A percentile compares a stretch with the other conserved stretches of the same genome.
Conservation (phyloP, 2,113 vertebrate species). For the Brachyistius frenatus region DNA sequence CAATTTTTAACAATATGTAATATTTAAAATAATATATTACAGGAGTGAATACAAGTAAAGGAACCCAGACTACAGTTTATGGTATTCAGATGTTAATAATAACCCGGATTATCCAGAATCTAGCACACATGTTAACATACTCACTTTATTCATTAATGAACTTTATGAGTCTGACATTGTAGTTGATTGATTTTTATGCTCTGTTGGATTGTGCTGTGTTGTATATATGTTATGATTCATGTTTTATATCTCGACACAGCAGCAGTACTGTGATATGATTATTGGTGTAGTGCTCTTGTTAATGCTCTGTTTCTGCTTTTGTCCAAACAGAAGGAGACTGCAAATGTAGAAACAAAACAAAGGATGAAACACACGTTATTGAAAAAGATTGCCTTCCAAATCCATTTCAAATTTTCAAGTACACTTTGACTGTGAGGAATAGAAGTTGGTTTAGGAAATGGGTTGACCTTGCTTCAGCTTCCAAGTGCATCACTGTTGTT, state of each 20-base stretch:
- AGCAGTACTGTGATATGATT: background rate
- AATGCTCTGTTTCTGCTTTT: conserved; percentile 15
- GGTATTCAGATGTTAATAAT: too few species aligned
- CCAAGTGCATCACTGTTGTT: conserved; percentile 75
- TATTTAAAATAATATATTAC: background rate
- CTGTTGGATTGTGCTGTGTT: too few species aligned
- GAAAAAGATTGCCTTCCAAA: conserved; percentile 75
- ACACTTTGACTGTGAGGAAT: conserved; percentile 62
- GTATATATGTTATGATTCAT: background rate
- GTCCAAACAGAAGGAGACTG: conserved; percentile 70
- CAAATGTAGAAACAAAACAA: conserved; percentile 64
- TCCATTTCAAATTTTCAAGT: conserved; percentile 73
- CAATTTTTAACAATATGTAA: background rate
- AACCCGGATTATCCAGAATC: too few species aligned
- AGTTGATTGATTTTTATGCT: background rate
- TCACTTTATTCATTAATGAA: background rate
- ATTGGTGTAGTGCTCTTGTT: background rate
- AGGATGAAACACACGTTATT: conserved; percentile 56
- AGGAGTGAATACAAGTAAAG: background rate
- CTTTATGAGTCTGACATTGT: background rate
- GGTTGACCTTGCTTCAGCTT: conserved; percentile 36
- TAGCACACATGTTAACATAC: too few species aligned
- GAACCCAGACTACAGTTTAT: too few species aligned
- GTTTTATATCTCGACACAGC: background rate
- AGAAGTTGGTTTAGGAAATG: conserved; percentile 64